Conservation (phyloP, 2,888 invertebrate species). For the Habrosyne pyritoides region DNA sequence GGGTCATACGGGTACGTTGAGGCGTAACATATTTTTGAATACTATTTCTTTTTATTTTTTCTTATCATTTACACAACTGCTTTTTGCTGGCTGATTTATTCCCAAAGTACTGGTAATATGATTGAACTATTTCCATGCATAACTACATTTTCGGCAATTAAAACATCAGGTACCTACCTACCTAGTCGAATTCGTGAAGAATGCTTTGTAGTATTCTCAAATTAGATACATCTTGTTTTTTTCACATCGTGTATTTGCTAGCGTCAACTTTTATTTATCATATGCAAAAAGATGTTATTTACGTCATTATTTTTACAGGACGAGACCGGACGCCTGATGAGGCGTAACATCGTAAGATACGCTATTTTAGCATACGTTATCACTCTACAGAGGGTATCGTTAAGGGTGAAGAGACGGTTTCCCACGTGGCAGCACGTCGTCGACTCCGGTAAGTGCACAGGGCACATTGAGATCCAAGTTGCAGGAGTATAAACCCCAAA, state of each 20-base stretch:
- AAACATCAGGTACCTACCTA: too few relatives aligned
- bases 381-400: conserved; percentile 93
- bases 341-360: conserved; percentile 94
- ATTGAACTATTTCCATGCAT: too few relatives aligned
- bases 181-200: not conserved
- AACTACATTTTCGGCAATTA: too few relatives aligned
- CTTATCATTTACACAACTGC: not conserved
- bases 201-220: not conserved
- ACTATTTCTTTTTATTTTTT: too few relatives aligned
- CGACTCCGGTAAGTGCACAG: conserved; percentile 87
- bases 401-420: conserved; percentile 94
- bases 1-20: not conserved
- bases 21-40: not conserved
- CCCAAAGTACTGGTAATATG: too few relatives aligned
- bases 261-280: not conserved
- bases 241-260: too few relatives aligned
- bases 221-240: not conserved
- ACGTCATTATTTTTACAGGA: conserved; percentile 82
- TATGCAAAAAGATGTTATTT: not conserved
- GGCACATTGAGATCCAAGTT: conserved; percentile 25
- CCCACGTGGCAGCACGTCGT: conserved; percentile 96
- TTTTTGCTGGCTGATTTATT: too few relatives aligned
- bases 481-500: conserved; percentile 11
- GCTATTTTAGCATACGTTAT: conserved; percentile 95
- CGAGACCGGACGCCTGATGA: conserved; percentile 94